Evolutionary conservation across 2,113 vertebrate genomes (phyloP).

Genomic region (Notothenia rossii): DNA sequence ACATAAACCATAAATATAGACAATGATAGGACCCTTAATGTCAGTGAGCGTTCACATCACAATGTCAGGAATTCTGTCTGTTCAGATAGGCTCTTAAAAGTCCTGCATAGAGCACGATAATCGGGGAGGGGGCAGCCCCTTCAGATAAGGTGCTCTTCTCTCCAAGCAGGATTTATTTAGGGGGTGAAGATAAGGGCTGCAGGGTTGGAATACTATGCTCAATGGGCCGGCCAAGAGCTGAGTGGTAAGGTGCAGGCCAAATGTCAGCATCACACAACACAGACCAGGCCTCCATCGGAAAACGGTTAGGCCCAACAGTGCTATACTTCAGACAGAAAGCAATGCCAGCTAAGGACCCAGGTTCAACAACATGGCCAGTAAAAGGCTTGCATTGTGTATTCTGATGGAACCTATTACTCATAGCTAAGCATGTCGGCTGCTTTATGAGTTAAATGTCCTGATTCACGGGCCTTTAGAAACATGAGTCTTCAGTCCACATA

Average conservation of each 20-base stretch:
- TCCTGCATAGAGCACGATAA: conserved; percentile 47
- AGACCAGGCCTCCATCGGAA: conserved; percentile 27
- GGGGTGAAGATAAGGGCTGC: conserved; percentile 73
- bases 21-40: conserved; percentile 34
- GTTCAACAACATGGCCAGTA: conserved; percentile 60
- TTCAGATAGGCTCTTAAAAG: conserved; percentile 54
- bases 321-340: conserved; percentile 24
- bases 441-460: conserved; percentile 77
- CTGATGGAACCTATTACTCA: conserved; percentile 76
- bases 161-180: conserved; percentile 70
- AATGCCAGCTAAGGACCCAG: conserved; percentile 44
- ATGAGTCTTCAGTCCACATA: conserved; percentile 76
- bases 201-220: conserved; percentile 47
- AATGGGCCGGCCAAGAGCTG: conserved; percentile 32
- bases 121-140: conserved; percentile 48
- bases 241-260: conserved; percentile 49
- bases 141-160: conserved; percentile 71
- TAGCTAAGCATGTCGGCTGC: conserved; percentile 63
- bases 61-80: conserved; percentile 75
- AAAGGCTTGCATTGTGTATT: conserved; percentile 70
- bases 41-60: conserved; percentile 61
- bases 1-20: conserved; percentile 18
- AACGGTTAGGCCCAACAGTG: conserved; percentile 30
- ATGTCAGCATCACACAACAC: conserved; percentile 52
- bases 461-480: conserved; percentile 79